Evolutionary conservation across 2,888 invertebrate genomes (phyloP).

Genomic region (Harmothoe impar): DNA sequence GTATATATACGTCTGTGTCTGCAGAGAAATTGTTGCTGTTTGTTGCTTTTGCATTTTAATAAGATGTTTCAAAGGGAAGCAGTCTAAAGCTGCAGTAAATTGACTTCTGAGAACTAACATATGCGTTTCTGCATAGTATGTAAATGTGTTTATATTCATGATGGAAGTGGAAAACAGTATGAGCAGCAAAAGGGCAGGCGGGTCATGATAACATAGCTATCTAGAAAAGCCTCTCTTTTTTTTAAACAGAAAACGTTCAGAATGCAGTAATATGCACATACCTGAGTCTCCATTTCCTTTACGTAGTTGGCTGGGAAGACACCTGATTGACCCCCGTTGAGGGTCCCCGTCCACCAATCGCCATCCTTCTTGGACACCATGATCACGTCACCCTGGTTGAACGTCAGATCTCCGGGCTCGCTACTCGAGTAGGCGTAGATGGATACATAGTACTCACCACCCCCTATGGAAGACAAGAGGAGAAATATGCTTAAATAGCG

Average conservation of each 20-base stretch:
- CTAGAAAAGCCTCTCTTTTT: too few species aligned
- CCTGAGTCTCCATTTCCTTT: slow-evolving; percentile 80
- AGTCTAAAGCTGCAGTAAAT: neutral
- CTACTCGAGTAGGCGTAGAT: slow-evolving; percentile 79
- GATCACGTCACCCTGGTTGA: slow-evolving; percentile 93
- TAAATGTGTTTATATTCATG: too few species aligned
- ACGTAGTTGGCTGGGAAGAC: slow-evolving; percentile 99
- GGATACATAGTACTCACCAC: slow-evolving; percentile 77
- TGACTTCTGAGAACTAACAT: too few species aligned
- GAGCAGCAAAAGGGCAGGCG: too few species aligned
- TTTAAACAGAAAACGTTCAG: too few species aligned
- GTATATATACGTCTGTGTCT: too few species aligned
- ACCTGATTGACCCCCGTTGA: slow-evolving; percentile 90
- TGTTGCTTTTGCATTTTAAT: neutral
- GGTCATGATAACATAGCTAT: too few species aligned
- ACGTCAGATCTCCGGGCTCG: slow-evolving; percentile 95
- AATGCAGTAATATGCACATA: slow-evolving; percentile 61
- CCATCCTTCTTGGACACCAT: slow-evolving; percentile 94
- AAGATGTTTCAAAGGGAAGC: neutral
- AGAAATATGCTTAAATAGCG: neutral
- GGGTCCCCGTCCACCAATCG: slow-evolving; percentile 99
- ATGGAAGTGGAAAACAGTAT: too few species aligned
- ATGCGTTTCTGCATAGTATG: too few species aligned
- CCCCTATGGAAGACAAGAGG: neutral
- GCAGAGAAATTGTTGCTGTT: neutral